These are phyloP conservation scores for Galagoides demidoff DNA, from an alignment of 2,797 vertebrate species.

Conservation along the genomic window DNA sequence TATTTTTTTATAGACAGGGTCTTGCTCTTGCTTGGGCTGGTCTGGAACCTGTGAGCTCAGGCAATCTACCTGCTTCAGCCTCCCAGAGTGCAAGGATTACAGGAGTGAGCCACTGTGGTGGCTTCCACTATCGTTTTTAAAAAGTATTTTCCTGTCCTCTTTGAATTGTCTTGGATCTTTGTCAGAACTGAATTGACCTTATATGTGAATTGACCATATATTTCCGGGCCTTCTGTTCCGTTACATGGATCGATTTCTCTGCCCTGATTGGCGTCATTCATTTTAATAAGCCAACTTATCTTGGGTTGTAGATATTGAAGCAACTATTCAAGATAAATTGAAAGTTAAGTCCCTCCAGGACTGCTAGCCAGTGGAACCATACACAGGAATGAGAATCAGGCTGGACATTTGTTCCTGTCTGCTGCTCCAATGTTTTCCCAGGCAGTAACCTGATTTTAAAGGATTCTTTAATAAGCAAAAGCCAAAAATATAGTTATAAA, in stretches of 20 bases:
- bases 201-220: conserved; percentile 31
- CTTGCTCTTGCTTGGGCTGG: no score
- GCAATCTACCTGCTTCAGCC: no score
- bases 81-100: no score
- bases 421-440: neutral
- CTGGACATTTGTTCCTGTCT: neutral
- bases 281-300: conserved; percentile 39
- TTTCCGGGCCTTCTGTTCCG: neutral
- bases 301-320: conserved; percentile 38
- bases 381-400: neutral
- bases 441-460: conserved; percentile 27
- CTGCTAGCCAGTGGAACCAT: neutral
- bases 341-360: neutral
- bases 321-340: conserved; percentile 45
- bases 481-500: conserved; percentile 7
- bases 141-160: conserved; percentile 4
- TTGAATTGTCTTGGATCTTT: conserved; percentile 32
- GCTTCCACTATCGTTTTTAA: neutral
- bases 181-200: neutral
- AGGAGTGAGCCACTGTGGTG: no score
- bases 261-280: conserved; percentile 37
- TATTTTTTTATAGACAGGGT: no score
- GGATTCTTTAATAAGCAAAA: conserved; percentile 17
- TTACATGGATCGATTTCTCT: conserved; percentile 15
- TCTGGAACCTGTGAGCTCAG: no score